These are phyloP conservation scores for Orchestia grillus DNA, from an alignment of 1,140 invertebrate genomes.

Conservation along the genomic window DNA sequence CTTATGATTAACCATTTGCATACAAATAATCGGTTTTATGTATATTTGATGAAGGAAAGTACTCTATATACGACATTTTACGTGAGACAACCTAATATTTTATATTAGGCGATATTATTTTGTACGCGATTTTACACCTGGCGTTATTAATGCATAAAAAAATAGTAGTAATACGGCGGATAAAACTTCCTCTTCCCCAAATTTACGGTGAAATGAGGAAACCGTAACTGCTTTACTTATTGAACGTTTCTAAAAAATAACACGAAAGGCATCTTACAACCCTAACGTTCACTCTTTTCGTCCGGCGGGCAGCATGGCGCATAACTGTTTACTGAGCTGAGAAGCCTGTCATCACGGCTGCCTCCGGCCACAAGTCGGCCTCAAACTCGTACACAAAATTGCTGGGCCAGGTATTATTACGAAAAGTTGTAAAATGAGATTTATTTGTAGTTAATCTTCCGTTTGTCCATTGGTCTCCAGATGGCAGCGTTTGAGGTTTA, in stretches of 20 bases:
- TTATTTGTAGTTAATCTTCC: too few species aligned
- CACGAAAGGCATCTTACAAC: background rate
- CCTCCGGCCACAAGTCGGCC: background rate
- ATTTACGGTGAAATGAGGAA: too few species aligned
- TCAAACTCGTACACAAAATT: background rate
- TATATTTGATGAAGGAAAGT: background rate
- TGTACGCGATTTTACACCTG: too few species aligned
- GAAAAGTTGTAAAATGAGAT: too few species aligned
- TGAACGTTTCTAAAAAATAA: background rate
- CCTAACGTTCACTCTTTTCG: background rate
- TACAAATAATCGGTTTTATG: background rate
- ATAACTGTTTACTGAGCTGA: background rate
- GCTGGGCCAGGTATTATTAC: too few species aligned
- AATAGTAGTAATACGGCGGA: too few species aligned
- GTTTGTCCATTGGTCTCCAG: too few species aligned
- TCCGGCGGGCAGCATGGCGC: background rate
- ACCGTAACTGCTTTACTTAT: too few species aligned
- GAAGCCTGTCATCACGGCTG: background rate
- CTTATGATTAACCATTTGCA: background rate
- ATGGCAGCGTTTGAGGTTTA: too few species aligned
- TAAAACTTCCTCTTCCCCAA: too few species aligned
- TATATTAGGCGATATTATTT: too few species aligned
- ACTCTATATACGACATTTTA: background rate
- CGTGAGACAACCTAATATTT: constrained; percentile 5
- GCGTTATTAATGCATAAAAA: too few species aligned